Conservation (phyloP, 2,888 invertebrate genomes). For the Caenorhabditis parvicauda region DNA sequence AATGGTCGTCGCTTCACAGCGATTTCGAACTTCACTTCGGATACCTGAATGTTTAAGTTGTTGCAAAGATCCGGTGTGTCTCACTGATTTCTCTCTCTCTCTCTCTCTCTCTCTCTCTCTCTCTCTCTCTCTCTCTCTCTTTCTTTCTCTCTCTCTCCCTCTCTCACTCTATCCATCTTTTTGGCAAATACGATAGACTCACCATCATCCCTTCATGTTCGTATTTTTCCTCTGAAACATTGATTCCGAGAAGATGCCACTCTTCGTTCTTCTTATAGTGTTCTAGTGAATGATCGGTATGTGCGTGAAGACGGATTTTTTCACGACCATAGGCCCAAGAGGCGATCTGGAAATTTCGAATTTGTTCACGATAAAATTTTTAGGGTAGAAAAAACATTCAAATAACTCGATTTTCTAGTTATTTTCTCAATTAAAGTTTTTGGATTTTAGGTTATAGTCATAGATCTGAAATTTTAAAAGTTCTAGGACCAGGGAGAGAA, state of each 20-base stretch:
- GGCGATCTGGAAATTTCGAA: conserved; percentile 54
- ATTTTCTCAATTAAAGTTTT: too few relatives aligned
- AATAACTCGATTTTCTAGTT: too few relatives aligned
- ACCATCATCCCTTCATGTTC: conserved; percentile 55
- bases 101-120: too few relatives aligned
- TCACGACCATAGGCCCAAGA: conserved; percentile 58
- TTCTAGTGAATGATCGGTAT: conserved; percentile 48
- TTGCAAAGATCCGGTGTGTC: too few relatives aligned
- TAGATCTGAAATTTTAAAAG: too few relatives aligned
- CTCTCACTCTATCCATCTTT: too few relatives aligned
- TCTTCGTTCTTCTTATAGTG: conserved; percentile 56
- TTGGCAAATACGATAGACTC: neutral
- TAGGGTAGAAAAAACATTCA: too few relatives aligned
- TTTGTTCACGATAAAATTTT: too few relatives aligned
- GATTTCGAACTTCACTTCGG: conserved; percentile 54
- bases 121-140: neutral
- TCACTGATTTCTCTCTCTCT: too few relatives aligned
- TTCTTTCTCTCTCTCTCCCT: conserved; percentile 1
- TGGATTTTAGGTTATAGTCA: too few relatives aligned
- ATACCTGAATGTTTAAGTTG: too few relatives aligned
- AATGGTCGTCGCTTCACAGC: conserved; percentile 55
- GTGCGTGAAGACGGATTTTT: conserved; percentile 53
- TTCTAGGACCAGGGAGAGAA: too few relatives aligned
- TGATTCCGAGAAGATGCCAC: conserved; percentile 52
- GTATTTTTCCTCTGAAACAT: conserved; percentile 47